Percentiles rank a stretch among this genome's conserved stretches.
Evolutionary conservation across 1,140 invertebrate species (phyloP).

Genomic region (Ips typographus): DNA sequence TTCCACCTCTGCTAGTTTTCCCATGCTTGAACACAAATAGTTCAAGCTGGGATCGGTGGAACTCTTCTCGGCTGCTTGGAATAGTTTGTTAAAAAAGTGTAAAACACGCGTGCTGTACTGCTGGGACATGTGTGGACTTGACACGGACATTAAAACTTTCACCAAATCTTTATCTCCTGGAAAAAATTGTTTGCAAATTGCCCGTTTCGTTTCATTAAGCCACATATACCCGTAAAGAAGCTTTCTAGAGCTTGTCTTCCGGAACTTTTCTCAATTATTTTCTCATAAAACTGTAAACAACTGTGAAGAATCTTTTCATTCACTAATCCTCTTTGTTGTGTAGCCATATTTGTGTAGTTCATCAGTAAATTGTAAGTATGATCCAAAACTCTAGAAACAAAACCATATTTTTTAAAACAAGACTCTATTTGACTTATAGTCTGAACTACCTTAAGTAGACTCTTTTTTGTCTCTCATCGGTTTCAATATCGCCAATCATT

Average conservation of each 20-base stretch:
- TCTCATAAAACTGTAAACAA: constrained; percentile 80
- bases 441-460: constrained; percentile 56
- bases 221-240: constrained; percentile 64
- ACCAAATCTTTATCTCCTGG: constrained; percentile 59
- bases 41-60: constrained; percentile 65
- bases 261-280: constrained; percentile 74
- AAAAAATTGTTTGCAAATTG: constrained; percentile 11
- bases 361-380: constrained; percentile 71
- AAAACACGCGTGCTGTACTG: constrained; percentile 76
- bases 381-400: constrained; percentile 56
- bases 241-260: constrained; percentile 79
- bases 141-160: constrained; percentile 73
- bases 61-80: constrained; percentile 64
- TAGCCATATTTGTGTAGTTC: constrained; percentile 53
- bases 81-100: constrained; percentile 79
- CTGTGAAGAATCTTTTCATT: constrained; percentile 70
- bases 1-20: constrained; percentile 67
- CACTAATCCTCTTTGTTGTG: constrained; percentile 46
- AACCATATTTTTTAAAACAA: background rate
- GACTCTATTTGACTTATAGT: background rate
- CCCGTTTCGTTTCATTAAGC: background rate
- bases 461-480: constrained; percentile 62
- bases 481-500: constrained; percentile 65
- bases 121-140: constrained; percentile 65
- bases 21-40: constrained; percentile 68